phyloP scores from a whole-genome alignment of 1,140 invertebrate species.

The Zaprionus tsacasi region DNA sequence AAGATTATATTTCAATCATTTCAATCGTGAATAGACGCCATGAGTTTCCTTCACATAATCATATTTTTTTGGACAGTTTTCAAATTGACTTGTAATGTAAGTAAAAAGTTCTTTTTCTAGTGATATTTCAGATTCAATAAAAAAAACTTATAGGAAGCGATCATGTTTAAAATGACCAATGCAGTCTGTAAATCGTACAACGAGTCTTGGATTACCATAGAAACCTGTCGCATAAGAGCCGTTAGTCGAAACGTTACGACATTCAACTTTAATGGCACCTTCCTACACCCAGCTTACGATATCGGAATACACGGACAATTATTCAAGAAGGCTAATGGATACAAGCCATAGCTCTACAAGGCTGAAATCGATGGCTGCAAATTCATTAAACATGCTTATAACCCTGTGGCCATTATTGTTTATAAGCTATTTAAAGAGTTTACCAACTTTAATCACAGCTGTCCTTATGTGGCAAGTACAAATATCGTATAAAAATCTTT shows the following conservation, averaged over 20 bases:
- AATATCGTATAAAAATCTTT: background rate
- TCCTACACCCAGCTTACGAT: conserved; percentile 10
- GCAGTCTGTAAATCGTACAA: conserved; percentile 24
- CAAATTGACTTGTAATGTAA: background rate
- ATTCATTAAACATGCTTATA: conserved; percentile 12
- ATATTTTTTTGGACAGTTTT: background rate
- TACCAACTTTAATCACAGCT: conserved; percentile 25
- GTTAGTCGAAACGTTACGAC: conserved; percentile 6
- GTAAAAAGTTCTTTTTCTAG: background rate
- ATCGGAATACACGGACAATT: background rate
- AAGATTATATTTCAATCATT: too few species aligned
- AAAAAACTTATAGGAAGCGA: conserved; percentile 1
- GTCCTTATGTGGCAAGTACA: conserved; percentile 28
- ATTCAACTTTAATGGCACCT: conserved; percentile 9
- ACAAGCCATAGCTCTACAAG: conserved; percentile 22
- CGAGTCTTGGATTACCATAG: conserved; percentile 16
- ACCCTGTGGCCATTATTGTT: conserved; percentile 14
- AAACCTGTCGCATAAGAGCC: conserved; percentile 18
- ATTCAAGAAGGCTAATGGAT: conserved; percentile 19
- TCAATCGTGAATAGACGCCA: too few species aligned
- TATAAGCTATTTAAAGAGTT: conserved; percentile 26
- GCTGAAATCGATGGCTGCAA: conserved; percentile 10
- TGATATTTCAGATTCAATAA: background rate
- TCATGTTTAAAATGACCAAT: conserved; percentile 26
- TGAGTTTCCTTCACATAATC: too few species aligned